Evolutionary conservation across 2,113 vertebrate genomes (phyloP).

Genomic region (Poeciliopsis prolifica): DNA sequence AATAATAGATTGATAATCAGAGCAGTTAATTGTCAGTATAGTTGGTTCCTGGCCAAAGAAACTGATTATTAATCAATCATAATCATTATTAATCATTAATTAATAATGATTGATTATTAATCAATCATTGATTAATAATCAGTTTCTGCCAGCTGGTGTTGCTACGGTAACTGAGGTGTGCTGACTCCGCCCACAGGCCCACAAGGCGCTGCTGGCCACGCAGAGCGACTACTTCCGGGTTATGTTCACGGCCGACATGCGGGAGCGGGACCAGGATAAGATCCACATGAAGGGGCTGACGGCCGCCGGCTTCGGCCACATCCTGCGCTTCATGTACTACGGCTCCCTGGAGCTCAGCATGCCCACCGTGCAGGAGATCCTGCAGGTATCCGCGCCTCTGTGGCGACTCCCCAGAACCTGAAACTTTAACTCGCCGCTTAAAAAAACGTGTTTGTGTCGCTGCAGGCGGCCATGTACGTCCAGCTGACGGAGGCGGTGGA

Average conservation of each 20-base stretch:
- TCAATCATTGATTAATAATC: too few species aligned
- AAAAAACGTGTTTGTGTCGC: not conserved
- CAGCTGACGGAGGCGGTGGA: slow-evolving; percentile 98
- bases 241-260: slow-evolving; percentile 99
- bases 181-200: slow-evolving; percentile 78
- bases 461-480: slow-evolving; percentile 95
- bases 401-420: not conserved
- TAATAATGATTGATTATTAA: too few species aligned
- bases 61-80: too few species aligned
- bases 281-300: slow-evolving; percentile 99
- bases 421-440: not conserved
- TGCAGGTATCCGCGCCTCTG: slow-evolving; percentile 76
- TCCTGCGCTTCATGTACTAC: slow-evolving; percentile 99
- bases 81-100: too few species aligned
- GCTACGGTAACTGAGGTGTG: not conserved
- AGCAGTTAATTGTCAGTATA: too few species aligned
- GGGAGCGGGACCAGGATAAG: slow-evolving; percentile 98
- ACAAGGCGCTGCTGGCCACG: slow-evolving; percentile 98
- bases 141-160: too few species aligned
- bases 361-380: slow-evolving; percentile 96
- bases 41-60: too few species aligned
- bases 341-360: slow-evolving; percentile 99
- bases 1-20: too few species aligned
- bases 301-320: slow-evolving; percentile 95
- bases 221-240: slow-evolving; percentile 99